Base-by-base conservation (phyloP, 2,888 invertebrate species). In the Melanostoma scalare region DNA sequence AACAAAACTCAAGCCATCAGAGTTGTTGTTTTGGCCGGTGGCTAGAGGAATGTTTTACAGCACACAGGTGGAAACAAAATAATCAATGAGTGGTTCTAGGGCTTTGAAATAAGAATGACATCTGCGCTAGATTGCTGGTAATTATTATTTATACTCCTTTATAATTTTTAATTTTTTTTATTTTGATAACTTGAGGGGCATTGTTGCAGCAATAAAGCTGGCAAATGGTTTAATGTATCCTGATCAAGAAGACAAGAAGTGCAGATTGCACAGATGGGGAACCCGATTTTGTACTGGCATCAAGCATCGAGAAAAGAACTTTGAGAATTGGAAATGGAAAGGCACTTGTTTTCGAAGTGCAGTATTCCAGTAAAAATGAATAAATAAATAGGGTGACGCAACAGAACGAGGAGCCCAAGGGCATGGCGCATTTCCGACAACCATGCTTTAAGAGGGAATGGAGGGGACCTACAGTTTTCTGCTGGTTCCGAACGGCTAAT, bases 11-110 rank as follows among this genome's bases (percentile, higher is more conserved):
- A 20, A 20, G 20, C 20, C 20, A 20, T 20, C 6, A 46, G n/a
- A 36, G 50, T 8, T 55, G 42, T 55, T 50, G 10, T 31, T 44
- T 38, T 46, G 31, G 35, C 67, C 61, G 42, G n/a, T 56, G 61
- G 52, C 42, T 44, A 35, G 58, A 71, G 50, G 67, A 36, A 52
- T 75, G 50, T n/a, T 56, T 58, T 56, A 44, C 53, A 48, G 44
- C 33, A 67, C 46, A 76, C 81, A 77, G 82, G 82, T 82, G 82
- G 72, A 78, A 68, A 82, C 63, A 31, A 73, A 73, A 68, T 82
- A 82, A 82, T 82, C 82, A 82, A 82, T 78, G 77, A 68, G 77
- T 73, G 77, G 73, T 76, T 73, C 33, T 53, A 78, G 76, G 71
- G 82, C 68, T 67, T 82, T 63, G 10, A n/a, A 53, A 46, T 56